Percentiles rank a stretch among this genome's conserved stretches.
Conservation (phyloP, 2,113 vertebrate species). For the Natator depressus region DNA sequence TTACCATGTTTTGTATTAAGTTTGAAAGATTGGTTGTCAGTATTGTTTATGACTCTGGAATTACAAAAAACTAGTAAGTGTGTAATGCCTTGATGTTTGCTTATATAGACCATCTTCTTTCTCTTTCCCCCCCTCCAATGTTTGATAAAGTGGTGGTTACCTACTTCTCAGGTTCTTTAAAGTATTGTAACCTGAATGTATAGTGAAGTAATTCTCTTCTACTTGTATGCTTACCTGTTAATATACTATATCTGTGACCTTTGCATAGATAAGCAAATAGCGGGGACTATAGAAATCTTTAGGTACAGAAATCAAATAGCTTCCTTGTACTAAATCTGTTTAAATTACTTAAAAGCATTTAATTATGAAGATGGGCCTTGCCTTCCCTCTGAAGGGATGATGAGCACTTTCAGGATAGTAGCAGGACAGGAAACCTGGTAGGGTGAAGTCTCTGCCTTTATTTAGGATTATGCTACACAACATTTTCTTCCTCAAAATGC, state of each 20-base stretch:
- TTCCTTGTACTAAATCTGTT: background rate
- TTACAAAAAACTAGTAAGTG: background rate
- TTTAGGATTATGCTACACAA: background rate
- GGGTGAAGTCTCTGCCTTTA: background rate
- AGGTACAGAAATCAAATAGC: background rate
- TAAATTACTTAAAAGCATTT: background rate
- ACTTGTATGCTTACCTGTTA: background rate
- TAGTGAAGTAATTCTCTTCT: background rate
- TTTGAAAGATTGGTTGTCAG: background rate
- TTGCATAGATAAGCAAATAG: slow-evolving; percentile 22
- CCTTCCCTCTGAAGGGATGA: background rate
- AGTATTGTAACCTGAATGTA: background rate
- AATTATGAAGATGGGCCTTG: background rate
- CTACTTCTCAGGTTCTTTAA: background rate
- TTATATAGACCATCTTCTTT: background rate
- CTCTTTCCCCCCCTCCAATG: background rate
- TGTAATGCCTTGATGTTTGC: background rate
- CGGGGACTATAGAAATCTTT: slow-evolving; percentile 25
- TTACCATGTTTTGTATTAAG: background rate
- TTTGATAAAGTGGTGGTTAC: background rate
- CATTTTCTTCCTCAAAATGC: background rate
- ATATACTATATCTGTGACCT: background rate
- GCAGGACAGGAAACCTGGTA: background rate
- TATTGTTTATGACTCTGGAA: slow-evolving; percentile 23
- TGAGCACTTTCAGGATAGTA: accelerated